Evolutionary conservation across 2,113 vertebrate species (phyloP), one percentile per base, ranked within the genome.

Genomic region (Rhegmatorhina hoffmannsi): DNA sequence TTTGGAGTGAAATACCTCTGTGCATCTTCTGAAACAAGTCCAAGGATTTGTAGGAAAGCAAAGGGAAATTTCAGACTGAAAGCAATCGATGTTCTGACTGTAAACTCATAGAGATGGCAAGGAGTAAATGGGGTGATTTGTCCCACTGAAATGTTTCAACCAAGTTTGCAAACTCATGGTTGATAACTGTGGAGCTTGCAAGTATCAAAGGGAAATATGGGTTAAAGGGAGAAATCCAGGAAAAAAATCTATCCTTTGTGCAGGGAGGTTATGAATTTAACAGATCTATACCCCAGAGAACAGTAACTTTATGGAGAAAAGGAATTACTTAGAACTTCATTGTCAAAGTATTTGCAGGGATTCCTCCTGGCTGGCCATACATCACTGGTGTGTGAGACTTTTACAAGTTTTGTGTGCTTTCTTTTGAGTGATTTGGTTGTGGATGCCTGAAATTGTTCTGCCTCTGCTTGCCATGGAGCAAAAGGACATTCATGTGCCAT

Each of bases 211-310:
- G 40, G 40, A 85, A 84, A 55, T 1, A 31, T 0, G 47, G 70
- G 82, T 90, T 90, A 89, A 95, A 92, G 53, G 77, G 55, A 76
- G 58, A 92, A 84, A 66, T 2, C 11, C 55, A 21, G 53, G 17
- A 23, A 84, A 89, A 94, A 43, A 92, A 84, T 23, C 66, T 16
- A 9, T 92, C 29, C 94, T 94, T 90, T 93, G 85, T 90, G 72
- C 81, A 38, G 55, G 17, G 40, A 78, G 59, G 47, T 77, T 90
- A n/a, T 63, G 76, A 50, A 11, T 87, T 89, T 91, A 82, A 81
- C 85, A 87, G 79, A 88, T 82, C 79, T 92, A 79, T 56, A 33
- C 79, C 44, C 23, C 77, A 87, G 70, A 87, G 50, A 82, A 85
- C 84, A 88, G 52, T 0, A 1, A 50, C 52, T 64, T 36, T 12